These are phyloP conservation scores for Netelia melanura DNA, from an alignment of 2,888 invertebrate genomes.

Conservation along the genomic window DNA sequence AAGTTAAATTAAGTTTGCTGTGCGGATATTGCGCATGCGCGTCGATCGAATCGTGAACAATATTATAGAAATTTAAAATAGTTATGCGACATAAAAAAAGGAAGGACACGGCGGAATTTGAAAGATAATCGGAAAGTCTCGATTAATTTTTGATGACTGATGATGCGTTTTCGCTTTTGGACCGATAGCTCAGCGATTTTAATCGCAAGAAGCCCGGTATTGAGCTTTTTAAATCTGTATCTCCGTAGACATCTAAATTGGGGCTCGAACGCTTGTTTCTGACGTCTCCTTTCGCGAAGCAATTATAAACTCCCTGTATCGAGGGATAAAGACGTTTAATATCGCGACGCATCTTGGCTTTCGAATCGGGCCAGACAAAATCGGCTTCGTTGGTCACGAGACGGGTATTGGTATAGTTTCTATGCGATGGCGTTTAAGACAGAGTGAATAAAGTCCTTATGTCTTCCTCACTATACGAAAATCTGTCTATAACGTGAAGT, in stretches of 20 bases:
- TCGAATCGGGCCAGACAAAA: constrained; percentile 5
- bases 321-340: constrained; percentile 46
- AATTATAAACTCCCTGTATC: constrained; percentile 55
- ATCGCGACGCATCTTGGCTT: constrained; percentile 35
- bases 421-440: background rate
- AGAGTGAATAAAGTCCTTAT: too few relatives aligned
- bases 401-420: background rate
- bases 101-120: too few relatives aligned
- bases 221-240: constrained; percentile 53
- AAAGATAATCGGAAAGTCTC: too few relatives aligned
- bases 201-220: constrained; percentile 37
- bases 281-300: constrained; percentile 48
- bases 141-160: too few relatives aligned
- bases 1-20: too few relatives aligned
- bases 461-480: too few relatives aligned
- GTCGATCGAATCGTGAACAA: too few relatives aligned
- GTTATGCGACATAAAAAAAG: too few relatives aligned
- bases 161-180: background rate
- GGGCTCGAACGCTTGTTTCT: constrained; percentile 51
- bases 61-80: too few relatives aligned
- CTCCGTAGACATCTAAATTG: constrained; percentile 61
- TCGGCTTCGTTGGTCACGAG: background rate
- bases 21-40: too few relatives aligned
- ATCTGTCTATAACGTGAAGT: too few relatives aligned
- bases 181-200: constrained; percentile 24